A percentile compares a stretch with the other conserved stretches of the same genome.
These are phyloP conservation scores for Erythrolamprus reginae DNA, from an alignment of 2,113 vertebrate genomes.

Conservation along the genomic window DNA sequence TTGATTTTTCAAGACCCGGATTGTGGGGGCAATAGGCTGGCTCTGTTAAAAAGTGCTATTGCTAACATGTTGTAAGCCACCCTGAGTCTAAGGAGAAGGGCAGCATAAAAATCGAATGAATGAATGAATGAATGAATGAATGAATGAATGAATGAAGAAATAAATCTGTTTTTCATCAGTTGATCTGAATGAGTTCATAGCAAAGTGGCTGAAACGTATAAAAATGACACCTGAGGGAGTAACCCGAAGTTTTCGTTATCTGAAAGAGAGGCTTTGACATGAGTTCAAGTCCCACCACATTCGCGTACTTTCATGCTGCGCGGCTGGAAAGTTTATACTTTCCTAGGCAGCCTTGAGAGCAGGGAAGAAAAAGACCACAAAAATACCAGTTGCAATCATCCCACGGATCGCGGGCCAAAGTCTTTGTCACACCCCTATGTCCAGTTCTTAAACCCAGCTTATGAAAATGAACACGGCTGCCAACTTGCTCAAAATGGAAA, in stretches of 20 bases:
- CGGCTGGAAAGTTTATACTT: background rate
- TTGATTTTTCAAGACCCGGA: no score
- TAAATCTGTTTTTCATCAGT: no score
- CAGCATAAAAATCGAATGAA: no score
- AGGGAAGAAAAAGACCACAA: background rate
- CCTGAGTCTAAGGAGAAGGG: no score
- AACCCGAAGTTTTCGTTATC: background rate
- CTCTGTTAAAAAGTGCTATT: no score
- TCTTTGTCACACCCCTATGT: background rate
- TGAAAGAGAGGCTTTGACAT: background rate
- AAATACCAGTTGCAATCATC: background rate
- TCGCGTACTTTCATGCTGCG: background rate
- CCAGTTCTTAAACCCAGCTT: rapidly evolving
- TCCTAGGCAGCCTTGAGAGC: background rate
- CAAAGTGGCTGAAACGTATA: background rate
- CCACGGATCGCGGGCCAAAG: background rate
- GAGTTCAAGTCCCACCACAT: rapidly evolving
- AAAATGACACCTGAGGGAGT: background rate
- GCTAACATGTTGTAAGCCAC: no score
- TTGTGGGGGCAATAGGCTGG: no score
- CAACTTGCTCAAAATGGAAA: background rate
- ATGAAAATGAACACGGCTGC: background rate
- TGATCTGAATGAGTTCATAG: background rate
- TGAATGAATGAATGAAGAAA: no score
- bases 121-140: no score